These are phyloP conservation scores for Anoplophora glabripennis DNA, from an alignment of 1,140 invertebrate genomes.

Conservation along the genomic window DNA sequence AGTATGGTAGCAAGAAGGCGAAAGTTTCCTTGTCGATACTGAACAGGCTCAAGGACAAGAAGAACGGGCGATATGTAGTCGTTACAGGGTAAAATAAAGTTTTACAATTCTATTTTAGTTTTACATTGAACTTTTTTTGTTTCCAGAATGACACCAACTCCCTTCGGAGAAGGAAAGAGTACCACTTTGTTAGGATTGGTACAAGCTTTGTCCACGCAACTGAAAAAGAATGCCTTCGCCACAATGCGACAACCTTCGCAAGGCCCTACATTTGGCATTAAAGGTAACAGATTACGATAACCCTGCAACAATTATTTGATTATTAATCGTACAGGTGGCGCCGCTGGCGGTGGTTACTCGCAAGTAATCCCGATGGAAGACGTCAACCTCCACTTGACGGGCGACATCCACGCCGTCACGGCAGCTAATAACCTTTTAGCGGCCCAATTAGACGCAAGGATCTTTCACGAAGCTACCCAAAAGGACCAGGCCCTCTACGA, in stretches of 20 bases:
- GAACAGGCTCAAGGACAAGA: conserved; percentile 66
- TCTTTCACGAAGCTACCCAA: conserved; percentile 94
- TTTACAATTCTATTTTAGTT: conserved; percentile 5
- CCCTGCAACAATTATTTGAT: neutral
- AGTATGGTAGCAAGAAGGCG: conserved; percentile 92
- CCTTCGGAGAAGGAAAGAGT: conserved; percentile 95
- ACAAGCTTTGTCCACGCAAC: conserved; percentile 87
- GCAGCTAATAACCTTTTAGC: conserved; percentile 97
- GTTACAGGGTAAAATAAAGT: conserved; percentile 75
- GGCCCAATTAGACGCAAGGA: conserved; percentile 89
- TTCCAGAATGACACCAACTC: conserved; percentile 91
- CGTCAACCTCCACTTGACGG: conserved; percentile 98
- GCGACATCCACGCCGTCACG: conserved; percentile 97
- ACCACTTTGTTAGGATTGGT: conserved; percentile 93
- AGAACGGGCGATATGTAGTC: conserved; percentile 89
- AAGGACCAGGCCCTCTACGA: conserved; percentile 82
- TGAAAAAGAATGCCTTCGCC: conserved; percentile 85
- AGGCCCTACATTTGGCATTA: conserved; percentile 98
- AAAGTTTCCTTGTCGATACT: conserved; percentile 87
- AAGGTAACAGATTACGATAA: conserved; percentile 58
- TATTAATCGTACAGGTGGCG: conserved; percentile 24
- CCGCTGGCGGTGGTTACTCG: conserved; percentile 72
- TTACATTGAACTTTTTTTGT: neutral
- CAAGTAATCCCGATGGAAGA: conserved; percentile 99
- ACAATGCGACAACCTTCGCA: conserved; percentile 98